Evolutionary conservation across 2,888 invertebrate genomes (phyloP), one percentile per base, ranked within the genome.

Genomic region (Papilio elwesi): DNA sequence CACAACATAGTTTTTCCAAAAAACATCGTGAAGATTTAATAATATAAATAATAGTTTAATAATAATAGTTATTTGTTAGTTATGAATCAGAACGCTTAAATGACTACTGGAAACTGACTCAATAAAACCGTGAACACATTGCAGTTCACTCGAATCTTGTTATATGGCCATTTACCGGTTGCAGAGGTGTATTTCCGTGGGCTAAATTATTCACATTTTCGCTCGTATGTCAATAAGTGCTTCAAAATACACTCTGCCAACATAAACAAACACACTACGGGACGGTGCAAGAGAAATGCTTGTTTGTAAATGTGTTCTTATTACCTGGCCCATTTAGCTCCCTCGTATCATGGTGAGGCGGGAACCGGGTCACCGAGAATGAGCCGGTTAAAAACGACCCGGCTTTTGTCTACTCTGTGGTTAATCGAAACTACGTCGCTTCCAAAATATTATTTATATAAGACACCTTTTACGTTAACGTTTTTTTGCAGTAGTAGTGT

Each of bases 321-420:
- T 62, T 69, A 62, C 62, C 69, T 69, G 69, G 48, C 69, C 69
- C 69, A 62, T 69, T 69, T 55, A 69, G 43, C 62, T 69, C 38
- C 38, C 52, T 48, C 26, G 49, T 26, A 26, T 51, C 12, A 16
- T 69, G 47, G 59, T 51, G 49, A 57, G 10, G 49, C 26, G 49
- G 57, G 16, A 68, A 68, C 48, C 59, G 59, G 68, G 68, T 68
- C 68, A 68, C 68, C 9, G 59, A 49, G n/a, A 11, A 68, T 49
- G 15, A 36, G 36, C 16, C 47, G 12, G 53, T 48, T 13, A 4
- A 48, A 9, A 49, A 49, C 48, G 16, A 57, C 7, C 67, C 52
- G 47, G 47, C 47, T 67, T 53, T 48, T 47, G 26, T 55, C 15
- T 43, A 43, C 6, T 16, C 47, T 47, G 57, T 13, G 47, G 47